Percentiles rank a stretch among this genome's conserved stretches.
These are phyloP conservation scores for Protodeltote pygarga DNA, from an alignment of 2,888 invertebrate genomes.

Conservation along the genomic window DNA sequence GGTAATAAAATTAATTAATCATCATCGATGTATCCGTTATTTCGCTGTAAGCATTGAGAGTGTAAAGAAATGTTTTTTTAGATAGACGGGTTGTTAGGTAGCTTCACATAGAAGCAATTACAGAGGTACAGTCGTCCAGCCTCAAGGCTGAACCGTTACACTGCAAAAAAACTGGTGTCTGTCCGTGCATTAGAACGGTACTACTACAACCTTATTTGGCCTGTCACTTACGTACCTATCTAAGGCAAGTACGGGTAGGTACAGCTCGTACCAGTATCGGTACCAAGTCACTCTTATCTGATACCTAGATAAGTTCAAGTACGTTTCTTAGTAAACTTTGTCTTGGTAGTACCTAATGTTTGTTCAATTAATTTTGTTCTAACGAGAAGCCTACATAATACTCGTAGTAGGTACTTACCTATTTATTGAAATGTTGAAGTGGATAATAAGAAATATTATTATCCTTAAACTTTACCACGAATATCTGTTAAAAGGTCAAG, in stretches of 20 bases:
- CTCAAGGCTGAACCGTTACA: constrained; percentile 54
- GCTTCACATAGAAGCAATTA: constrained; percentile 56
- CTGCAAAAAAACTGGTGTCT: constrained; percentile 53
- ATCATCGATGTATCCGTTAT: constrained; percentile 45
- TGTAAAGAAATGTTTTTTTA: constrained; percentile 48
- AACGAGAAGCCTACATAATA: too few relatives aligned
- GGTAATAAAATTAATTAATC: constrained; percentile 47
- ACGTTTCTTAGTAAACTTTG: constrained; percentile 8
- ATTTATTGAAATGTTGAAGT: too few relatives aligned
- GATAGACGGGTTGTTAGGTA: constrained; percentile 44
- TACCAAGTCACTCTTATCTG: constrained; percentile 16
- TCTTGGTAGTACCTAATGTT: constrained; percentile 1
- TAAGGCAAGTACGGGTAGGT: constrained; percentile 12
- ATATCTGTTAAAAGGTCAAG: too few relatives aligned
- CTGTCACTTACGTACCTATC: constrained; percentile 33
- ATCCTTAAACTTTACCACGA: too few relatives aligned
- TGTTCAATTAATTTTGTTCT: constrained; percentile 2
- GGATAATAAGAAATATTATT: too few relatives aligned
- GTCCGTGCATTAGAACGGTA: constrained; percentile 53
- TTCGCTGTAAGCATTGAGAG: constrained; percentile 25
- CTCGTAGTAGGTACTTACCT: too few relatives aligned
- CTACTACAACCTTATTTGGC: constrained; percentile 50
- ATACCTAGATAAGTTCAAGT: constrained; percentile 13
- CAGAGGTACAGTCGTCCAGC: too few relatives aligned
- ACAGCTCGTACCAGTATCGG: constrained; percentile 5